Base-by-base conservation (phyloP, 2,797 vertebrate genomes). In the Ctenopoma kingsleyae region DNA sequence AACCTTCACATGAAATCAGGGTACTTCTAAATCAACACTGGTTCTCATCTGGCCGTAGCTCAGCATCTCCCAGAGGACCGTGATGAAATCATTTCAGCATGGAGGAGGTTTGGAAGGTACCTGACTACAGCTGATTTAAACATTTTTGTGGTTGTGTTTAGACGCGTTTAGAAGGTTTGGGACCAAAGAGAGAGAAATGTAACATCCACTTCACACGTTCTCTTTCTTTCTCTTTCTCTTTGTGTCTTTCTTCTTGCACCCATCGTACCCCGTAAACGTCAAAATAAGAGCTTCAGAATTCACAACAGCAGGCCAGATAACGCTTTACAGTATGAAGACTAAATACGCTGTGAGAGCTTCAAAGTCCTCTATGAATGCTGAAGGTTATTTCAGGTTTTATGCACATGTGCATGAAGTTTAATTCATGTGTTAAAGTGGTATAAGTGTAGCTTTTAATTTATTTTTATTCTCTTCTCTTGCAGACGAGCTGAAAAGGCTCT, bases 291-390 rank as follows among this genome's bases (percentile, higher is more conserved):
- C 12, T 15, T 41, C 8, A 19, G 41, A 53, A 32, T 27, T 50
- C 25, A n/a, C 11, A 48, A 35, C 55, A 35, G 25, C 54, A 43
- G 36, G 25, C 3, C 54, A 23, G 46, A 71, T 56, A 66, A 40
- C 13, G 10, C 35, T 32, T 35, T 27, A 0, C 32, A 25, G 54
- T 6, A 30, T 55, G 49, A 56, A 71, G 49, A 55, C 16, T 16
- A 27, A 54, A 19, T 0, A 7, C 36, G 44, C 23, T 5, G 5
- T 12, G 12, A 49, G 20, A 36, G 19, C 71, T 15, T 67, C 36
- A 67, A 32, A 68, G 58, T 51, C 27, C 38, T 7, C 17, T 12
- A 20, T 40, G 23, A 40, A 51, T n/a, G 10, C 44, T n/a, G 30
- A 44, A 44, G 43, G 6, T 48, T 56, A 2, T 15, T n/a, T 48